phyloP scores from a whole-genome alignment of 2,113 vertebrate species.

The Oreochromis aureus region DNA sequence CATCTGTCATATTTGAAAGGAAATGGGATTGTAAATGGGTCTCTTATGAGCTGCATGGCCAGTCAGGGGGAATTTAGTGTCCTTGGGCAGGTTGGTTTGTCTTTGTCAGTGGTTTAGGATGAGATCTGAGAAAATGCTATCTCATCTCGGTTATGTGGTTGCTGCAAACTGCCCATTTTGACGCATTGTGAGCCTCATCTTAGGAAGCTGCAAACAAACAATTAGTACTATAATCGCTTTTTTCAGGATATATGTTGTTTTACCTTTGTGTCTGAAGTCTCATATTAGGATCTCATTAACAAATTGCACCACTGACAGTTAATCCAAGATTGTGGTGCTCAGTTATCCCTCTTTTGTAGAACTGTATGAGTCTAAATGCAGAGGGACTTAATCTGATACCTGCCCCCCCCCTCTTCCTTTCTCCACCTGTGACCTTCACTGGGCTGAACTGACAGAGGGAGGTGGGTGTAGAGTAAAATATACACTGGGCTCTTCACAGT shows the following conservation, averaged over 20 bases:
- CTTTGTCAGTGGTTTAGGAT: neutral
- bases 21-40: slow-evolving; percentile 43
- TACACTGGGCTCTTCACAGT: neutral
- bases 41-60: slow-evolving; percentile 23
- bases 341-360: neutral
- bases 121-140: neutral
- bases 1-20: slow-evolving; percentile 54
- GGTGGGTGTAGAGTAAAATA: neutral
- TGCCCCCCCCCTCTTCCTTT: neutral
- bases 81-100: neutral
- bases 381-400: slow-evolving; percentile 21
- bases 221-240: neutral
- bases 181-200: neutral
- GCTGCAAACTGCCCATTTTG: neutral
- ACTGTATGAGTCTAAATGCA: neutral
- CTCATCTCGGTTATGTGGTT: neutral
- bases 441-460: neutral
- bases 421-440: slow-evolving; percentile 49
- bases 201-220: neutral
- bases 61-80: neutral
- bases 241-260: neutral
- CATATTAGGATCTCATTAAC: neutral
- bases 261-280: neutral
- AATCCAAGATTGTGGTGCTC: neutral
- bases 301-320: neutral